A percentile compares a stretch with the other conserved stretches of the same genome.
Evolutionary conservation across 2,113 vertebrate genomes (phyloP).

Genomic region (Oreotragus oreotragus): DNA sequence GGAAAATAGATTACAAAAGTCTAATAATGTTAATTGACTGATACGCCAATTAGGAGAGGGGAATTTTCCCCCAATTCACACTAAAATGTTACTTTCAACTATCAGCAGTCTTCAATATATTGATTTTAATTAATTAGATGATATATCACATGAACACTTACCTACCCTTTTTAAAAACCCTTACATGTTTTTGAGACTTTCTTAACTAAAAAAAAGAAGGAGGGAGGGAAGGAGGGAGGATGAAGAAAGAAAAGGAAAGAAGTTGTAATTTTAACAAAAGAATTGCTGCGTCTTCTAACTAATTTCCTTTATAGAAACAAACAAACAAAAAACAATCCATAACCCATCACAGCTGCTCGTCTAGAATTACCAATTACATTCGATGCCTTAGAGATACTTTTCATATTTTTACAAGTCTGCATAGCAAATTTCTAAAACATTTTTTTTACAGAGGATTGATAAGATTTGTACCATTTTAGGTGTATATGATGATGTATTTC

Average conservation of each 20-base stretch:
- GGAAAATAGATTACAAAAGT: not conserved
- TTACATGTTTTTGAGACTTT: not conserved
- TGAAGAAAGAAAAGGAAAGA: not conserved
- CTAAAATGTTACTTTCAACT: not conserved
- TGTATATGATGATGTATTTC: constrained; percentile 25
- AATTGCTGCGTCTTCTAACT: constrained; percentile 36
- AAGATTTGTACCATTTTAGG: constrained; percentile 52
- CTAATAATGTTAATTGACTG: not conserved
- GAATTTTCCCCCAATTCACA: not conserved
- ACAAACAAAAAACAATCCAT: constrained; percentile 38
- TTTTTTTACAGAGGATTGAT: constrained; percentile 64
- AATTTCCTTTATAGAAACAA: constrained; percentile 55
- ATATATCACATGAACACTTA: not conserved
- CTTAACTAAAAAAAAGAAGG: not conserved
- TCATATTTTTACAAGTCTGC: constrained; percentile 55
- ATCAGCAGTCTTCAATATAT: not conserved
- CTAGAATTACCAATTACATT: constrained; percentile 63
- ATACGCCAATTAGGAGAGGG: not conserved
- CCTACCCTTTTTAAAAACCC: not conserved
- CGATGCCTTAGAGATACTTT: constrained; percentile 42
- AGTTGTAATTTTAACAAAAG: constrained; percentile 27
- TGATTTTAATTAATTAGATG: not conserved
- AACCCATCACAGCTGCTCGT: not conserved
- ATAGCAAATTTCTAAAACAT: constrained; percentile 59
- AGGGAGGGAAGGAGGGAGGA: too few species aligned